Evolutionary conservation across 2,797 vertebrate genomes (phyloP), one percentile per base, ranked within the genome.

Genomic region (Netta rufina): DNA sequence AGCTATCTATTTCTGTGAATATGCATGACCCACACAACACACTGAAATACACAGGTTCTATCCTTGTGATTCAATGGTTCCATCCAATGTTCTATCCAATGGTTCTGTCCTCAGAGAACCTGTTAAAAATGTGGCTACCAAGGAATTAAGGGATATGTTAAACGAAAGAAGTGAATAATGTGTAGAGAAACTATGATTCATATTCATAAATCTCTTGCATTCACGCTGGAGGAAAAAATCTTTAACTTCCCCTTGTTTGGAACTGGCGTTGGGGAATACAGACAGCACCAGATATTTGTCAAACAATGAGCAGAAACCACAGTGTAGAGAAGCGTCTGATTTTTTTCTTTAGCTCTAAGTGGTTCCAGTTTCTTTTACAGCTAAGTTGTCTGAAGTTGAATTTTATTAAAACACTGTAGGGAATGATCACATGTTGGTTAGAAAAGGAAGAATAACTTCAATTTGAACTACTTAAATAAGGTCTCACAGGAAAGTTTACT

Each of bases 1-100:
- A 33, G 13, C 32, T 8, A 16, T 27, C 25, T 1, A 2, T 32
- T 43, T 72, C 21, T 14, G 39, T 33, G 66, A 56, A 39, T 22
- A 33, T 1, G 7, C 27, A 45, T 2, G 1, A 28, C 24, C 28
- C 8, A 8, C 43, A 21, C n/a, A 11, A 9, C 47, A 16, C 16
- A 13, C 16, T 17, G 22, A 47, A 21, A 39, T 13, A 57, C 3
- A 33, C 49, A 32, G 41, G 43, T 45, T 45, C 43, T 45, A 45
- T 20, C 43, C 43, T 45, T 4, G 5, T 20, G 43, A 45, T 45
- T 9, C 43, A 45, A 45, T 45, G 43, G 43, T 45, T 45, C 19
- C 18, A 45, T 45, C 43, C 18, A 45, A 45, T 19, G 9, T 45
- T 45, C 43, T 43, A 43, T 43, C 17, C 41, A 21, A 32, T 4